These are phyloP conservation scores for Anthrax anthrax DNA, from an alignment of 2,888 invertebrate genomes.

Conservation along the genomic window DNA sequence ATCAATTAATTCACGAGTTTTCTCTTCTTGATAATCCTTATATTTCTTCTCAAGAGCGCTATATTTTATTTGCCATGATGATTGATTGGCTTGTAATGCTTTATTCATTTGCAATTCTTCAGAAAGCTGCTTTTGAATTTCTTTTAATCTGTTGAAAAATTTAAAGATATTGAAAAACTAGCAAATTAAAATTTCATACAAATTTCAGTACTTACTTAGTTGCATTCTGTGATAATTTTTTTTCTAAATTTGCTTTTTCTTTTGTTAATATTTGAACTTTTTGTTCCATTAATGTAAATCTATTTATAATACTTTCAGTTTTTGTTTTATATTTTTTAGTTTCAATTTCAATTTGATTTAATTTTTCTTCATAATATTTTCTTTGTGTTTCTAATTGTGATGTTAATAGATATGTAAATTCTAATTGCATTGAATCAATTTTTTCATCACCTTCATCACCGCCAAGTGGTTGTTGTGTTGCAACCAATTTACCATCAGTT, in stretches of 20 bases:
- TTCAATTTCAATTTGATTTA: slow-evolving; percentile 45
- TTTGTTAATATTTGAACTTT: slow-evolving; percentile 40
- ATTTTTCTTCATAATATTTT: slow-evolving; percentile 74
- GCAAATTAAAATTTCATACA: not conserved
- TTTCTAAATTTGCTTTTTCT: slow-evolving; percentile 56
- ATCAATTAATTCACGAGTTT: slow-evolving; percentile 56
- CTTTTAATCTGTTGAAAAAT: slow-evolving; percentile 39
- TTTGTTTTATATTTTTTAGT: slow-evolving; percentile 41
- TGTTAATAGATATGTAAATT: slow-evolving; percentile 91
- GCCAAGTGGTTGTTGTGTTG: slow-evolving; percentile 50
- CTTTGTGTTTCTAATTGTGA: slow-evolving; percentile 91
- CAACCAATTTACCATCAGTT: slow-evolving; percentile 89
- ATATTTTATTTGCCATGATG: slow-evolving; percentile 52
- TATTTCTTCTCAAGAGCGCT: slow-evolving; percentile 39
- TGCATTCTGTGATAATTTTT: slow-evolving; percentile 48
- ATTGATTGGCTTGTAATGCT: slow-evolving; percentile 60
- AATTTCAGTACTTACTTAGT: slow-evolving; percentile 40
- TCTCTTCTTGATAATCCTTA: slow-evolving; percentile 42
- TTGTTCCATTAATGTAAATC: slow-evolving; percentile 35
- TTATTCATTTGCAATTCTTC: slow-evolving; percentile 78
- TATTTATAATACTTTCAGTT: slow-evolving; percentile 37
- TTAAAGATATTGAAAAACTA: slow-evolving; percentile 1
- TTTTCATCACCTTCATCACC: slow-evolving; percentile 57
- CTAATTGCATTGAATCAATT: slow-evolving; percentile 85
- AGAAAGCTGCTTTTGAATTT: slow-evolving; percentile 53